phyloP scores from a whole-genome alignment of 2,888 invertebrate genomes.

The Lithophane semibrunnea region DNA sequence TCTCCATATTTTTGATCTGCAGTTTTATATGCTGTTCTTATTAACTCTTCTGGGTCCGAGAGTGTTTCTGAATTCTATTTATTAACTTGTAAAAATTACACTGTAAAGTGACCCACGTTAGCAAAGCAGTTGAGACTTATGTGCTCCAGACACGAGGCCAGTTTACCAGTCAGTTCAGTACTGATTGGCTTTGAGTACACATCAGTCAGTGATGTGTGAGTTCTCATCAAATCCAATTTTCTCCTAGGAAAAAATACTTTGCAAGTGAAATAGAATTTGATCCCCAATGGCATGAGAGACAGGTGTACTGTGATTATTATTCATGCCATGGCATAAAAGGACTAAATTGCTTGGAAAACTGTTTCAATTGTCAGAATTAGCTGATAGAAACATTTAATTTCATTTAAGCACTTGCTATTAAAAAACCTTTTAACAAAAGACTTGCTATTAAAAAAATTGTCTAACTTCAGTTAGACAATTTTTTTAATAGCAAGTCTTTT shows the following conservation, averaged over 20 bases:
- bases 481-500: neutral
- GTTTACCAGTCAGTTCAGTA: neutral
- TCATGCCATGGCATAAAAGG: neutral
- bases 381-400: neutral
- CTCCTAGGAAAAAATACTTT: neutral
- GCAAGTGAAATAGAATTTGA: neutral
- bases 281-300: neutral
- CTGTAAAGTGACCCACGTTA: neutral
- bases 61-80: neutral
- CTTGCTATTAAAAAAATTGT: too few relatives aligned
- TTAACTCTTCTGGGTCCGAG: neutral
- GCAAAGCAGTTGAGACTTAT: neutral
- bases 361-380: neutral
- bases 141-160: too few relatives aligned
- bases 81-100: neutral
- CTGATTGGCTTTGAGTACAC: neutral
- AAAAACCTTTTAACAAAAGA: too few relatives aligned
- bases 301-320: neutral
- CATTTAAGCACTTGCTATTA: too few relatives aligned
- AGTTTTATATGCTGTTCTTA: neutral
- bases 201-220: neutral
- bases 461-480: neutral
- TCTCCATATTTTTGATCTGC: neutral
- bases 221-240: too few relatives aligned
- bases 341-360: neutral